Evolutionary conservation across 2,113 vertebrate species (phyloP).

Genomic region (Epinephelus fuscoguttatus): DNA sequence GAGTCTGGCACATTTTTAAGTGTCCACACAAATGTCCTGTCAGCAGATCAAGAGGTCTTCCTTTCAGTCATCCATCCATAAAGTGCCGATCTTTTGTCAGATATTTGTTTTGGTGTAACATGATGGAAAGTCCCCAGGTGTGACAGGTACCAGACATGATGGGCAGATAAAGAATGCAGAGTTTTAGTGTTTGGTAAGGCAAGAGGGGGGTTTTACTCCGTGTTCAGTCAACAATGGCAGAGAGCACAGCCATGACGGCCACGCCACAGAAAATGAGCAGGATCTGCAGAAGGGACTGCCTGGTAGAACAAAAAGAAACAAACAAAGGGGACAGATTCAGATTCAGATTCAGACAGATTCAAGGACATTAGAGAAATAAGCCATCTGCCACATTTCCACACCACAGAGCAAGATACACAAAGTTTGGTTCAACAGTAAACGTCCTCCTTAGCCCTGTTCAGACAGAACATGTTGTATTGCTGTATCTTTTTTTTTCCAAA

Average conservation of each 20-base stretch:
- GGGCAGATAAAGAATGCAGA: not conserved
- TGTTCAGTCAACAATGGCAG: slow-evolving; percentile 86
- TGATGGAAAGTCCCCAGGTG: not conserved
- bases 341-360: slow-evolving; percentile 16
- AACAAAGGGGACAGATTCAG: slow-evolving; percentile 3
- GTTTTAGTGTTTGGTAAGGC: slow-evolving; percentile 46
- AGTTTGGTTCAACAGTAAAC: not conserved
- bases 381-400: not conserved
- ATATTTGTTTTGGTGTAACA: slow-evolving; percentile 8
- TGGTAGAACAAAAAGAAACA: slow-evolving; percentile 64
- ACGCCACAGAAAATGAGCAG: slow-evolving; percentile 92
- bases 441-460: not conserved
- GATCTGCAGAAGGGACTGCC: slow-evolving; percentile 92
- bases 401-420: not conserved
- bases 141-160: slow-evolving; percentile 17
- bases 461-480: too few relatives aligned
- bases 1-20: slow-evolving; percentile 49
- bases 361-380: not conserved
- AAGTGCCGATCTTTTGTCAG: slow-evolving; percentile 61
- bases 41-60: slow-evolving; percentile 4
- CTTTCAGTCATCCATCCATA: slow-evolving; percentile 37
- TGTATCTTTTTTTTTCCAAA: too few relatives aligned
- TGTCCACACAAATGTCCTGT: slow-evolving; percentile 41
- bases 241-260: slow-evolving; percentile 92
- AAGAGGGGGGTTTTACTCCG: not conserved